Evolutionary conservation across 2,113 vertebrate species (phyloP).

Genomic region (Stegastes partitus): DNA sequence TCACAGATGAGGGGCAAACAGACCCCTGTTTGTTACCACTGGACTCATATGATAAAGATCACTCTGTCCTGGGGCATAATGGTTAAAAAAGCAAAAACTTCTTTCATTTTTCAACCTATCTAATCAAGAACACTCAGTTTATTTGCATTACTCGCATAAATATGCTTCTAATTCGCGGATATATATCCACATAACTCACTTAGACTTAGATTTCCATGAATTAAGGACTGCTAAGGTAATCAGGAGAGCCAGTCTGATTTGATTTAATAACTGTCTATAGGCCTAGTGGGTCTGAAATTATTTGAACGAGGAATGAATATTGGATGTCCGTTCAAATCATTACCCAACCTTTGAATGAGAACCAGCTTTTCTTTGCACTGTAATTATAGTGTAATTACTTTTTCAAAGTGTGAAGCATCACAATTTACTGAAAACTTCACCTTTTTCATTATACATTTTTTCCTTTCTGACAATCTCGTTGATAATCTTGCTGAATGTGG

Average conservation of each 20-base stretch:
- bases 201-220: constrained; percentile 38
- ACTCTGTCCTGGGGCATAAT: not conserved
- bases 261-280: constrained; percentile 32
- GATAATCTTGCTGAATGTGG: not conserved
- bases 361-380: not conserved
- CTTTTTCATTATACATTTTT: not conserved
- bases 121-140: not conserved
- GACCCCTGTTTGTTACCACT: constrained; percentile 1
- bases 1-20: not conserved
- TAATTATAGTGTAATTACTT: not conserved
- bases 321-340: constrained; percentile 20
- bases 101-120: not conserved
- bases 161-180: not conserved
- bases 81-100: not conserved
- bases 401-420: not conserved
- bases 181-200: not conserved
- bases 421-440: no score
- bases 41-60: constrained; percentile 7
- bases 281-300: not conserved
- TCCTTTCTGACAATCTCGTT: not conserved
- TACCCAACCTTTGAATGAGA: not conserved
- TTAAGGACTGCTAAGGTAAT: constrained; percentile 22
- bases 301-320: constrained; percentile 5
- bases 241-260: not conserved
- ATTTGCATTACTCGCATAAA: not conserved